Conservation (phyloP, 2,888 invertebrate species). For the Ephialtes manifestator region DNA sequence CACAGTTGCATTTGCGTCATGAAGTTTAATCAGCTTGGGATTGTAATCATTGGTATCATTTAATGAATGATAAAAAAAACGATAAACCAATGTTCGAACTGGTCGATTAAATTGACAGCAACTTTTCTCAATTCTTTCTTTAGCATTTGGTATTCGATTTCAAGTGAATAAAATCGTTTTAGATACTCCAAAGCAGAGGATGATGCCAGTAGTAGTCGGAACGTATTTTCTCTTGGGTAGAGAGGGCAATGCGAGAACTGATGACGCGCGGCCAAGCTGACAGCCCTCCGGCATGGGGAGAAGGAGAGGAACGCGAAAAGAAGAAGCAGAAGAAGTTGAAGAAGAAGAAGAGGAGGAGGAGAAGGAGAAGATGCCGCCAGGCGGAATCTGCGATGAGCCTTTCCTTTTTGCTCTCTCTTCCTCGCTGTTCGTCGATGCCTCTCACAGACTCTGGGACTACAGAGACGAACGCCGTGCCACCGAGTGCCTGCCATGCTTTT, state of each 20-base stretch:
- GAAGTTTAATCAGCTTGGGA: too few relatives aligned
- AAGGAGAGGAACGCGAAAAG: slow-evolving; percentile 18
- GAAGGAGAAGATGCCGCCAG: slow-evolving; percentile 77
- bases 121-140: neutral
- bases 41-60: neutral
- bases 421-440: slow-evolving; percentile 62
- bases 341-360: slow-evolving; percentile 38
- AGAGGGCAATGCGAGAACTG: slow-evolving; percentile 18
- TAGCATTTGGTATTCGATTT: neutral
- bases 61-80: neutral
- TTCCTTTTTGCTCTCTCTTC: slow-evolving; percentile 58
- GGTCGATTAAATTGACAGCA: neutral
- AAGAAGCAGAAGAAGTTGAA: slow-evolving; percentile 6
- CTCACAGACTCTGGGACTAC: slow-evolving; percentile 14
- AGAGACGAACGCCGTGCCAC: slow-evolving; percentile 24
- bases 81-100: neutral
- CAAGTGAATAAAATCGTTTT: slow-evolving; percentile 10
- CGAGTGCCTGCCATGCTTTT: slow-evolving; percentile 70
- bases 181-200: neutral
- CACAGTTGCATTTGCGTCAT: too few relatives aligned
- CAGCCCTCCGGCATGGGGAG: slow-evolving; percentile 25
- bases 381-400: slow-evolving; percentile 77
- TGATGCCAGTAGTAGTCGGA: neutral
- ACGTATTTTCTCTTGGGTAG: slow-evolving; percentile 12
- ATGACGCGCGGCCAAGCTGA: slow-evolving; percentile 39